Evolutionary conservation across 2,113 vertebrate species (phyloP).

Genomic region (Sylvicapra grimmia): DNA sequence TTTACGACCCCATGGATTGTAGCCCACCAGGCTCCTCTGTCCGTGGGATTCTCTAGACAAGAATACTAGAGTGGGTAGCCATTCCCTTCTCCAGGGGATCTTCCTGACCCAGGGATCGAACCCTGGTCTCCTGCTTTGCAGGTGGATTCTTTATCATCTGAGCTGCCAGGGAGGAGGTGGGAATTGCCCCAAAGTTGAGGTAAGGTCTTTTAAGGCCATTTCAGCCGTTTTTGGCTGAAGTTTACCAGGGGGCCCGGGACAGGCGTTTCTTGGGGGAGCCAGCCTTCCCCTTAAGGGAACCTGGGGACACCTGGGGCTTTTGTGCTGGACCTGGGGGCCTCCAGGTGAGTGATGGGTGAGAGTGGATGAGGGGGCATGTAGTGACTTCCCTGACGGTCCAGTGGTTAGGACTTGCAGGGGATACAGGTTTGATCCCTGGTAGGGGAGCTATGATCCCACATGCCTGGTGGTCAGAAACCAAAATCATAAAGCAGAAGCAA

Average conservation of each 20-base stretch:
- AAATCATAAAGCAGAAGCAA: background rate
- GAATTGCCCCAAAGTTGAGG: background rate
- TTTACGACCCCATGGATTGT: background rate
- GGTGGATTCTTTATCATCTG: background rate
- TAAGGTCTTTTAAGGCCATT: background rate
- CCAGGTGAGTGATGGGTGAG: background rate
- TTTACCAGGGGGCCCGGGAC: background rate
- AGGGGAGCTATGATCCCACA: background rate
- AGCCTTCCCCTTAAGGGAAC: background rate
- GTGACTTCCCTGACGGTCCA: background rate
- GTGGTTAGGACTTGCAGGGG: background rate
- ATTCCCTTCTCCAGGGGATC: background rate
- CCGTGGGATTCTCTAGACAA: background rate
- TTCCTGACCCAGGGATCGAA: background rate
- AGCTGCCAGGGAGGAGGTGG: background rate
- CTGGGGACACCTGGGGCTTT: background rate
- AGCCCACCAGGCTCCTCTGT: background rate
- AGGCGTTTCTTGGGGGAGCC: background rate
- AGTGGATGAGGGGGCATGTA: rapidly evolving
- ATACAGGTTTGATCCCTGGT: background rate
- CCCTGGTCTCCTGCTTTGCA: background rate
- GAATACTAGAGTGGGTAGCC: background rate
- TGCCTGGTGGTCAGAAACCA: background rate
- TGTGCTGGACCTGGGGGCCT: background rate
- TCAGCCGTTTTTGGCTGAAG: background rate